phyloP scores from a whole-genome alignment of 2,888 invertebrate species.

The Idaea dimidiata region DNA sequence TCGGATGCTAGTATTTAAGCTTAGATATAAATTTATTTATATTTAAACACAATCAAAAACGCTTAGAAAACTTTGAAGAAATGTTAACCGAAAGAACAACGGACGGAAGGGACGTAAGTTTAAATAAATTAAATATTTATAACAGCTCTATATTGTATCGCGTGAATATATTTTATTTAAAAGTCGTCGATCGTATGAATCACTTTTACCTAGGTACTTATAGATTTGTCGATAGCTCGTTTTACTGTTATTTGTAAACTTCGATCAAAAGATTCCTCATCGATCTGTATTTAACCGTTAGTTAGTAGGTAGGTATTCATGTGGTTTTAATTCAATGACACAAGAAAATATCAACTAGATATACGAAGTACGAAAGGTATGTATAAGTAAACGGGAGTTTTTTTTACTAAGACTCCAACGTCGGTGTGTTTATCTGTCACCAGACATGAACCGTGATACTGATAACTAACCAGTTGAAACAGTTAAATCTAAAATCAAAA shows the following conservation, averaged over 20 bases:
- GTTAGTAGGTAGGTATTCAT: background rate
- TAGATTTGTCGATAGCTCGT: background rate
- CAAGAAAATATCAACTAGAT: background rate
- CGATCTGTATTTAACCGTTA: background rate
- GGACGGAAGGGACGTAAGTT: background rate
- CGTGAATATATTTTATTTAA: background rate
- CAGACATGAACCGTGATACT: no score
- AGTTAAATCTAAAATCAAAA: no score
- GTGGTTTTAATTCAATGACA: background rate
- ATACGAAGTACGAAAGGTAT: background rate
- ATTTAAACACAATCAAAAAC: background rate
- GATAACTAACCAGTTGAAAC: no score
- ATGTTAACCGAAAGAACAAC: background rate
- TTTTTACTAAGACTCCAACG: no score
- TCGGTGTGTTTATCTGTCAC: no score
- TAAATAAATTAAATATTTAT: conserved; percentile 1
- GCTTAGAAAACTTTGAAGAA: background rate
- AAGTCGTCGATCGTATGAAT: background rate
- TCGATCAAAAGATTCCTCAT: background rate
- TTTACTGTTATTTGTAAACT: background rate
- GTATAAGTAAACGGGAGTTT: no score
- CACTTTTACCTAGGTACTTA: no score
- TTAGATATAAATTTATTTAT: no score
- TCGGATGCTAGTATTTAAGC: no score
- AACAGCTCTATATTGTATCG: background rate